Evolutionary conservation across 2,888 invertebrate species (phyloP).

Genomic region (Melanotus villosus): DNA sequence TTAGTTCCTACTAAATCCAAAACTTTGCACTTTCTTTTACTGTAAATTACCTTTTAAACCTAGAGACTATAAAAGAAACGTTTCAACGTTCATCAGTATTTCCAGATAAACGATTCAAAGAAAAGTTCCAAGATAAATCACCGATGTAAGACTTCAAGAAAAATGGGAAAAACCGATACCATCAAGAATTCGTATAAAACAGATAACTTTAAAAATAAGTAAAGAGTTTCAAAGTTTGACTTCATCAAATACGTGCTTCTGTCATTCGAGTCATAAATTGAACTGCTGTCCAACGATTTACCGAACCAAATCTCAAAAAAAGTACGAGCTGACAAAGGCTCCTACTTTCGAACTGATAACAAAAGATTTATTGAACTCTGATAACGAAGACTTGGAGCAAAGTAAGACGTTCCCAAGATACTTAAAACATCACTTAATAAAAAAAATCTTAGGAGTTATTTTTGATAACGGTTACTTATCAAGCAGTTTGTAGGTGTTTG

Average conservation of each 20-base stretch:
- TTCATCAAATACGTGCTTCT: constrained; percentile 27
- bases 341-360: constrained; percentile 40
- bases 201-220: neutral
- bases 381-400: constrained; percentile 29
- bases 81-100: no score
- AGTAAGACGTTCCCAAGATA: neutral
- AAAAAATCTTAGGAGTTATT: neutral
- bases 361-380: constrained; percentile 36
- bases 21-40: no score
- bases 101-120: no score
- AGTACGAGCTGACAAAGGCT: constrained; percentile 39
- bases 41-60: no score
- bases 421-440: neutral
- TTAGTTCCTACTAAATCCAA: no score
- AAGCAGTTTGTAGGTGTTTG: no score
- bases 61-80: no score
- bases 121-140: no score
- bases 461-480: neutral
- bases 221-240: constrained; percentile 7
- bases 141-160: no score
- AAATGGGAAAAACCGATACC: neutral
- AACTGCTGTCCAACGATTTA: constrained; percentile 20
- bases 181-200: neutral
- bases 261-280: constrained; percentile 28
- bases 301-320: constrained; percentile 30